Percentiles rank a stretch among this genome's conserved stretches.
phyloP scores from a whole-genome alignment of 2,888 invertebrate species.

The Odontocerum albicorne region DNA sequence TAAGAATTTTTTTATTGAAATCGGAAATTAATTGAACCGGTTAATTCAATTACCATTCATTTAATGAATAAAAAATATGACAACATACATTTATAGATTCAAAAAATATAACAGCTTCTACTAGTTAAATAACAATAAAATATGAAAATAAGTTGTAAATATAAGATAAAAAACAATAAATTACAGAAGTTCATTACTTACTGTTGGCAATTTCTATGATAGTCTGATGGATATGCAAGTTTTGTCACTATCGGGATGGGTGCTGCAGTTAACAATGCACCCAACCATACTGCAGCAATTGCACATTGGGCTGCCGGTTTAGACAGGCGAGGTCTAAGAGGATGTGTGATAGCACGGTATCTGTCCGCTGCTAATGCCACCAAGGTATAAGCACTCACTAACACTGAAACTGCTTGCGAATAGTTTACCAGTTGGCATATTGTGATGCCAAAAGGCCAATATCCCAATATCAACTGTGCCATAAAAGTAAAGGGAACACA shows the following conservation, averaged over 20 bases:
- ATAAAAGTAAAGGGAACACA: constrained; percentile 81
- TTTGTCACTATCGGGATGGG: constrained; percentile 69
- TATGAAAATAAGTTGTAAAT: not conserved
- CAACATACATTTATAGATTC: no score
- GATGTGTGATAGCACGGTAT: constrained; percentile 79
- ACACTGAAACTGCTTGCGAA: constrained; percentile 66
- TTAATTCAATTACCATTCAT: no score
- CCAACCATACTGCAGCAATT: constrained; percentile 65
- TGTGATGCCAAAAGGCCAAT: constrained; percentile 78
- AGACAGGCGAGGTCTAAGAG: constrained; percentile 69
- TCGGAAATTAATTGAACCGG: no score
- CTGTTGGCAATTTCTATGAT: constrained; percentile 57
- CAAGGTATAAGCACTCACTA: constrained; percentile 77
- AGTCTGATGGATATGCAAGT: constrained; percentile 53
- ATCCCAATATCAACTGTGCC: constrained; percentile 67
- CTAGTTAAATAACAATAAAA: no score
- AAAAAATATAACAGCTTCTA: no score
- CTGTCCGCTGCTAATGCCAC: constrained; percentile 80
- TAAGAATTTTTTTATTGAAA: no score
- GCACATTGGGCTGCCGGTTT: constrained; percentile 58
- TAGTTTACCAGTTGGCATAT: constrained; percentile 74
- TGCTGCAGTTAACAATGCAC: constrained; percentile 68
- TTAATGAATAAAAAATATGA: no score
- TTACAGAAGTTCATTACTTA: constrained; percentile 44
- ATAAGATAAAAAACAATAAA: not conserved